A percentile compares a stretch with the other conserved stretches of the same genome.
phyloP scores from a whole-genome alignment of 1,140 invertebrate genomes.

The Lepidostoma basale region DNA sequence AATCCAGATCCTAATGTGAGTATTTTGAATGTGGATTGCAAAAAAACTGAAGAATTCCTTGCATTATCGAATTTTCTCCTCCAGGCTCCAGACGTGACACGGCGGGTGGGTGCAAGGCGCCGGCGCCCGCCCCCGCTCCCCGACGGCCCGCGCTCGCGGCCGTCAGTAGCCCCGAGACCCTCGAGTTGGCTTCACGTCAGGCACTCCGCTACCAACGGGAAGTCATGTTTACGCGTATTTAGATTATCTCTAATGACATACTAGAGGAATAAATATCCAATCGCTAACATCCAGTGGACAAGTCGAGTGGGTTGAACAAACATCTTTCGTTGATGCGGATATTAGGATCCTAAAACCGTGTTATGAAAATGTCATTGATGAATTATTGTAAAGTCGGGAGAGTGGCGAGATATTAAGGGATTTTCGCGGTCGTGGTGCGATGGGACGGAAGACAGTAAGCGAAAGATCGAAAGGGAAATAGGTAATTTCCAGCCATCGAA shows the following conservation, averaged over 20 bases:
- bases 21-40: slow-evolving; percentile 5
- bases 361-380: background rate
- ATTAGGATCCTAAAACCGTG: too few relatives aligned
- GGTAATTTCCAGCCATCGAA: background rate
- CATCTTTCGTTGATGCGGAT: background rate
- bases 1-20: background rate
- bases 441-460: background rate
- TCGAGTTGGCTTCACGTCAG: slow-evolving; percentile 23
- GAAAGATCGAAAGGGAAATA: background rate
- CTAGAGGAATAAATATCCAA: background rate
- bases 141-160: slow-evolving; percentile 31
- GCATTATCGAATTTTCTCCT: slow-evolving; percentile 46
- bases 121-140: slow-evolving; percentile 47
- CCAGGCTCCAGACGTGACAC: slow-evolving; percentile 26
- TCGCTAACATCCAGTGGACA: background rate
- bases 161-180: slow-evolving; percentile 40
- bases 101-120: slow-evolving; percentile 49
- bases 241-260: background rate
- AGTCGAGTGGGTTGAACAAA: background rate
- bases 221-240: slow-evolving; percentile 36
- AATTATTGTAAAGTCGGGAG: background rate
- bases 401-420: slow-evolving; percentile 1
- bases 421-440: background rate
- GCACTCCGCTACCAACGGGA: slow-evolving; percentile 14
- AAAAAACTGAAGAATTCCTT: slow-evolving; percentile 43